Percentiles rank a stretch among this genome's conserved stretches.
These are phyloP conservation scores for Cerceris ruficornis DNA, from an alignment of 2,888 invertebrate species.

Conservation along the genomic window DNA sequence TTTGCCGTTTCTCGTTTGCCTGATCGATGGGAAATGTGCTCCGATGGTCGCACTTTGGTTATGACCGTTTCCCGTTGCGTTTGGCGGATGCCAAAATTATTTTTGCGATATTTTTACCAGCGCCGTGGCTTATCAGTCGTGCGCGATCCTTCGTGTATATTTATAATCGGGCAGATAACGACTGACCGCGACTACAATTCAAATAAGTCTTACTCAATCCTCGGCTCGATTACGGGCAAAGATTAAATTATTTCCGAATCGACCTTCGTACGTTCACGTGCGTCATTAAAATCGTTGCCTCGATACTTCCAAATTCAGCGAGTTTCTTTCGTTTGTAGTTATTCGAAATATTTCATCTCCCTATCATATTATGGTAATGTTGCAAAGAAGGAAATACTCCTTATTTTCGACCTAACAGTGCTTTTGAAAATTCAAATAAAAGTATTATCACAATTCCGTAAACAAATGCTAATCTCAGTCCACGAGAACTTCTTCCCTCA, in stretches of 20 bases:
- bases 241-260: constrained; percentile 61
- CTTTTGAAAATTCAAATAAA: too few relatives aligned
- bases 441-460: too few relatives aligned
- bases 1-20: too few relatives aligned
- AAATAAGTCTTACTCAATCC: constrained; percentile 33
- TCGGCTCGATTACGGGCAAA: constrained; percentile 38
- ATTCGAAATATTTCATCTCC: too few relatives aligned
- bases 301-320: background rate
- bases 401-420: too few relatives aligned
- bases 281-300: constrained; percentile 42
- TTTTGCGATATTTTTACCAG: constrained; percentile 16
- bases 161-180: constrained; percentile 42
- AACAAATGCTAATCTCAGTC: too few relatives aligned
- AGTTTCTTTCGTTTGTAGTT: background rate
- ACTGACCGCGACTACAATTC: constrained; percentile 15
- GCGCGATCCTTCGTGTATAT: constrained; percentile 26
- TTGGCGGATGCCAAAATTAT: constrained; percentile 10
- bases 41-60: constrained; percentile 2
- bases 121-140: constrained; percentile 13
- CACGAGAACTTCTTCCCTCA: too few relatives aligned
- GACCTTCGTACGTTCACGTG: constrained; percentile 55
- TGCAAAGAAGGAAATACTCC: too few relatives aligned
- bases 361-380: too few relatives aligned
- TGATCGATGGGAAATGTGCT: constrained; percentile 12
- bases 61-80: constrained; percentile 2